Conservation (phyloP, 2,888 invertebrate species). For the Tipula unca region DNA sequence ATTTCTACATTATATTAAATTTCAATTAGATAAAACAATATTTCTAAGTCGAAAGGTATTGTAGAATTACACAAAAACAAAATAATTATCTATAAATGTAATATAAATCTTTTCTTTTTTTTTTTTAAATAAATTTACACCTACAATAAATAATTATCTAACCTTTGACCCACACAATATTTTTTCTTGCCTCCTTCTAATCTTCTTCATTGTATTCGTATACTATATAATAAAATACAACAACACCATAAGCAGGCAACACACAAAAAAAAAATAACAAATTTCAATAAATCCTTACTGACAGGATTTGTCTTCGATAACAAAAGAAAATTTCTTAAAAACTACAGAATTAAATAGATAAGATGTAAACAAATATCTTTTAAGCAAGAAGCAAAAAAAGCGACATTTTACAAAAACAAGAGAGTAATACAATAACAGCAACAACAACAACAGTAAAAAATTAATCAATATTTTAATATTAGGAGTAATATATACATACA, state of each 20-base stretch:
- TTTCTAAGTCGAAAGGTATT: background rate
- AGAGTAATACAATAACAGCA: background rate
- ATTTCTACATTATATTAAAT: background rate
- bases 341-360: conserved; percentile 8
- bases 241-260: background rate
- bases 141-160: background rate
- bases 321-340: conserved; percentile 8
- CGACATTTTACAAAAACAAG: background rate
- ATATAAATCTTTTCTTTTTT: background rate
- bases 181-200: background rate
- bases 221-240: background rate
- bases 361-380: conserved; percentile 14
- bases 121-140: background rate
- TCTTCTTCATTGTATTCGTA: background rate
- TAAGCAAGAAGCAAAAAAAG: background rate
- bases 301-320: conserved; percentile 14
- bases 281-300: conserved; percentile 14
- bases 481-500: background rate
- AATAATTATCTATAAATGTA: conserved; percentile 4
- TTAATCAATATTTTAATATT: background rate
- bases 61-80: background rate
- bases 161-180: background rate
- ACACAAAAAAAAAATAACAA: background rate
- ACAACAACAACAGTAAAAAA: no score
- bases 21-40: background rate